phyloP scores from a whole-genome alignment of 2,888 invertebrate genomes.

The Scaptomyza parva region DNA sequence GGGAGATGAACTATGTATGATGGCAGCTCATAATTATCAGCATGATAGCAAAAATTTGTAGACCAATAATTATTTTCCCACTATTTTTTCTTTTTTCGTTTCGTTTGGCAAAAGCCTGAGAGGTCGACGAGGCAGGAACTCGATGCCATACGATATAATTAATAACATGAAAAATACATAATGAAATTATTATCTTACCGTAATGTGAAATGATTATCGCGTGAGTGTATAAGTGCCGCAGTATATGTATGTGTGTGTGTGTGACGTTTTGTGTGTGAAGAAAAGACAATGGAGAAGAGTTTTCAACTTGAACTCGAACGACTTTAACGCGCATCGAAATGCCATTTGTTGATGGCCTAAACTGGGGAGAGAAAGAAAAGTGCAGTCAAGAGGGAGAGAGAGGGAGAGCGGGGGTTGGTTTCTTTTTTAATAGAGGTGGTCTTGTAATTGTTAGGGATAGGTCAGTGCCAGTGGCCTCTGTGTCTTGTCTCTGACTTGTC shows the following conservation, averaged over 20 bases:
- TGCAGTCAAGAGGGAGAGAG: background rate
- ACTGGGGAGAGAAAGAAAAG: too few relatives aligned
- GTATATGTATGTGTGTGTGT: conserved; percentile 27
- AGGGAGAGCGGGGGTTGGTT: background rate
- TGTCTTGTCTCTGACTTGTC: conserved; percentile 11
- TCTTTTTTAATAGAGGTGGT: background rate
- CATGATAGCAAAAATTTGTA: conserved; percentile 75
- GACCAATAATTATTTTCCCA: conserved; percentile 76
- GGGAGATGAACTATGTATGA: conserved; percentile 5
- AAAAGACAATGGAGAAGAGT: conserved; percentile 65
- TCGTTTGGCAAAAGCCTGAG: conserved; percentile 15
- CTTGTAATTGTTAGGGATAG: conserved; percentile 54
- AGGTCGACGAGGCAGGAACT: conserved; percentile 45
- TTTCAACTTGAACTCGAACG: conserved; percentile 55
- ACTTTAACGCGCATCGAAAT: conserved; percentile 63
- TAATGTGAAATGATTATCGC: conserved; percentile 77
- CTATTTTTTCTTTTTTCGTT: conserved; percentile 43
- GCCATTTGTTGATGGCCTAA: conserved; percentile 31
- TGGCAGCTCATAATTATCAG: conserved; percentile 63
- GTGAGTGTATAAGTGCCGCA: conserved; percentile 14
- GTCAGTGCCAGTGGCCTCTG: conserved; percentile 53
- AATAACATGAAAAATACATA: conserved; percentile 80
- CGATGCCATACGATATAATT: conserved; percentile 69
- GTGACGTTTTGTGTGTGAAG: conserved; percentile 57
- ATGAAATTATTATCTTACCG: conserved; percentile 78